Conservation (phyloP, 2,888 invertebrate genomes). For the Venusia cambrica region DNA sequence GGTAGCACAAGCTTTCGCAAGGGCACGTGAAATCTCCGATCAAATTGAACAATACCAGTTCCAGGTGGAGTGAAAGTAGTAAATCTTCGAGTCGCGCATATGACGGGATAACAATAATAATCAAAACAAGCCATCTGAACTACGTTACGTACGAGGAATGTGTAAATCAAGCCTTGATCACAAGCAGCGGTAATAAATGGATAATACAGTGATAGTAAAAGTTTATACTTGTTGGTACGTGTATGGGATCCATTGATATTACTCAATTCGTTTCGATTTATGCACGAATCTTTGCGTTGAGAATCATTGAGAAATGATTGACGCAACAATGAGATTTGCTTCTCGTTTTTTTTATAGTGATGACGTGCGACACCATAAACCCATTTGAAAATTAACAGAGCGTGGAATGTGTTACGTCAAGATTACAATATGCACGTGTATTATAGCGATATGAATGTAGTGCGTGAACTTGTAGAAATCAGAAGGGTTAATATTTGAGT, state of each 20-base stretch:
- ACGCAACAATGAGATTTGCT: conserved; percentile 8
- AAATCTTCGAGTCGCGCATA: conserved; percentile 29
- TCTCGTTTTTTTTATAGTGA: conserved; percentile 1
- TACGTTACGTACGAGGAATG: conserved; percentile 14
- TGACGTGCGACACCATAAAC: conserved; percentile 8
- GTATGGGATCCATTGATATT: conserved; percentile 11
- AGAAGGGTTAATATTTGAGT: conserved; percentile 28
- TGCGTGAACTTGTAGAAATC: conserved; percentile 32
- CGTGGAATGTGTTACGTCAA: conserved; percentile 33
- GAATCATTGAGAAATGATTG: conserved; percentile 9
- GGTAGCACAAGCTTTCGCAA: conserved; percentile 1
- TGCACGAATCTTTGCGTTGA: conserved; percentile 6
- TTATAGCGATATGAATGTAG: conserved; percentile 32
- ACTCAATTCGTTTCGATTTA: conserved; percentile 9
- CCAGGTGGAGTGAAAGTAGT: conserved; percentile 27
- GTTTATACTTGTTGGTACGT: conserved; percentile 17
- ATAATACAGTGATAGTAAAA: conserved; percentile 26
- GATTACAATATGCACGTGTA: conserved; percentile 27
- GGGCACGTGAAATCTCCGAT: conserved; percentile 1
- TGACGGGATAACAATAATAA: conserved; percentile 26
- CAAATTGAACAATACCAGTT: conserved; percentile 20
- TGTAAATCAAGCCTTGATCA: conserved; percentile 17
- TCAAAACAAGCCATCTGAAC: conserved; percentile 16
- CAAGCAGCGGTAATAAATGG: conserved; percentile 20
- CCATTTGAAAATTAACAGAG: conserved; percentile 26